Evolutionary conservation across 2,797 vertebrate species (phyloP).

Genomic region (Carcharodon carcharias): DNA sequence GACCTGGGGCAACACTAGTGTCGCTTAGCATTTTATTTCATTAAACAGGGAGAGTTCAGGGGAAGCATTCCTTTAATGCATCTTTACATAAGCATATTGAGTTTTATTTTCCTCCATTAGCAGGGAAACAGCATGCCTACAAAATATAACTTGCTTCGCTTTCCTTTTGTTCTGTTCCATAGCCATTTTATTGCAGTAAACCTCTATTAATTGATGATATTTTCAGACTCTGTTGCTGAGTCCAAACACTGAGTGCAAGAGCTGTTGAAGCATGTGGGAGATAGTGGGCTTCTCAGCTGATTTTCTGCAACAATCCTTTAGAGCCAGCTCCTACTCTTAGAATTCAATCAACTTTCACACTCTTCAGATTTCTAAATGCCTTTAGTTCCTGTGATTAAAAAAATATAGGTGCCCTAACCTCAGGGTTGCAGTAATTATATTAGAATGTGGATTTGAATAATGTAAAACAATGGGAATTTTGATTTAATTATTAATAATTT

Average conservation of each 20-base stretch:
- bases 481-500: not conserved
- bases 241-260: not conserved
- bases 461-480: not conserved
- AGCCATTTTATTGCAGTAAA: not conserved
- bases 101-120: not conserved
- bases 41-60: constrained; percentile 41
- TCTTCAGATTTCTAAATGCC: not conserved
- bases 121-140: not conserved
- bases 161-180: not conserved
- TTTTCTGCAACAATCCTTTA: not conserved
- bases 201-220: not conserved
- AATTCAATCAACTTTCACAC: not conserved
- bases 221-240: not conserved
- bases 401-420: not conserved
- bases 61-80: constrained; percentile 39
- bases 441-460: not conserved
- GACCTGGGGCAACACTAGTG: constrained; percentile 36
- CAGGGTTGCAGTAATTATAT: not conserved
- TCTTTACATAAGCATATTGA: not conserved
- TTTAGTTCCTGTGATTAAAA: not conserved
- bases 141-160: not conserved
- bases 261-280: not conserved
- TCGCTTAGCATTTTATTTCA: constrained; percentile 45
- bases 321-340: not conserved
- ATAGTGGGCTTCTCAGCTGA: not conserved